These are phyloP conservation scores for Microcaecilia unicolor DNA, from an alignment of 2,797 vertebrate genomes.

Conservation along the genomic window DNA sequence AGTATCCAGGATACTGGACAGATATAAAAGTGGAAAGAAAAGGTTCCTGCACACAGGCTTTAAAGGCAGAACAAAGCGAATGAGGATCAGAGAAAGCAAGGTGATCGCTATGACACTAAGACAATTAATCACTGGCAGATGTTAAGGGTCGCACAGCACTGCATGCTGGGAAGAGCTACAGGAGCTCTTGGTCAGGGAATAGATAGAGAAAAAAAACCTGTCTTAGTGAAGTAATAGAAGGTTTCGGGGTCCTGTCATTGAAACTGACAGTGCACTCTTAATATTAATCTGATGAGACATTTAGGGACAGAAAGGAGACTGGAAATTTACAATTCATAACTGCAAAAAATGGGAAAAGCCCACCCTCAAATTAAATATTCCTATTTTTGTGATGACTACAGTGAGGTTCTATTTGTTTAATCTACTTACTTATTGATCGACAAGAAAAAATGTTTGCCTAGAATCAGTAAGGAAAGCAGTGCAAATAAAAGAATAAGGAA, in stretches of 20 bases:
- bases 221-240: constrained; percentile 29
- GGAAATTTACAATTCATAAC: too few species aligned
- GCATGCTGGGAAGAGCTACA: constrained; percentile 51
- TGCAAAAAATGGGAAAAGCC: too few species aligned
- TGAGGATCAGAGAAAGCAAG: constrained; percentile 52
- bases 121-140: constrained; percentile 67
- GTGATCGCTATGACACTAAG: constrained; percentile 48
- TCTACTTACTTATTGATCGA: too few species aligned
- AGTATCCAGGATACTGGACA: constrained; percentile 55
- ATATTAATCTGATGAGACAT: too few species aligned
- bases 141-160: constrained; percentile 51
- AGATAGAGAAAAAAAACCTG: constrained; percentile 43
- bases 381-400: too few species aligned
- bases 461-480: too few species aligned
- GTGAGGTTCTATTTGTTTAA: too few species aligned
- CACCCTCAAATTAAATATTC: too few species aligned
- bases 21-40: constrained; percentile 49
- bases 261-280: constrained; percentile 33
- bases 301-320: too few species aligned
- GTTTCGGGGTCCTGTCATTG: constrained; percentile 29
- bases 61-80: constrained; percentile 55
- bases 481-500: too few species aligned
- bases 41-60: constrained; percentile 47
- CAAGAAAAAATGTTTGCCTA: too few species aligned
- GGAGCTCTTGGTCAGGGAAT: constrained; percentile 45